Evolutionary conservation across 2,797 vertebrate species (phyloP).

Genomic region (Sylvia borin): DNA sequence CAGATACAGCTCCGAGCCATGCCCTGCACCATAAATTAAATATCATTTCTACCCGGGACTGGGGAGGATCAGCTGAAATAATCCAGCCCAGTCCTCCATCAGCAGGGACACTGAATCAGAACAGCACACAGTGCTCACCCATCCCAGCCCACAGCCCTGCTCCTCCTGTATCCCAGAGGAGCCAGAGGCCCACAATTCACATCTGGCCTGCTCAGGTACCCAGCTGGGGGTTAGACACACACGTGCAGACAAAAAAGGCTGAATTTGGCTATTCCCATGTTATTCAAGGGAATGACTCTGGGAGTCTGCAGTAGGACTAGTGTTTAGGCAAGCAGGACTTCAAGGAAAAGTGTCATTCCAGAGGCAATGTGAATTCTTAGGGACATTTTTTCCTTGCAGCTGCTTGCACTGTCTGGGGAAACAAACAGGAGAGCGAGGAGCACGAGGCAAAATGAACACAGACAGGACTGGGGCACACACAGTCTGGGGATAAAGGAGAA

Average conservation of each 20-base stretch:
- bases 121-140: background rate
- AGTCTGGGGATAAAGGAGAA: background rate
- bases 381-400: background rate
- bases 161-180: background rate
- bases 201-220: background rate
- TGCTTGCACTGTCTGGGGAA: background rate
- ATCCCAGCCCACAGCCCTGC: background rate
- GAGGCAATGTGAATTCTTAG: background rate
- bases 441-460: background rate
- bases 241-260: background rate
- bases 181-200: background rate
- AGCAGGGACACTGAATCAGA: background rate
- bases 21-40: background rate
- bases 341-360: background rate
- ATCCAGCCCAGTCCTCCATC: background rate
- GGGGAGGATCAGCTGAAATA: background rate
- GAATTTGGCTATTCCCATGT: background rate
- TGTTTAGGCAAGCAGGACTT: background rate
- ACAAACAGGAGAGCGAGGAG: background rate
- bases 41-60: background rate
- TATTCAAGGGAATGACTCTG: background rate
- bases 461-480: background rate
- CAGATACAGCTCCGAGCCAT: background rate
- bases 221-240: background rate
- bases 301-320: rapidly evolving